Evolutionary conservation across 2,888 invertebrate species (phyloP).

Genomic region (Sycophila texana): DNA sequence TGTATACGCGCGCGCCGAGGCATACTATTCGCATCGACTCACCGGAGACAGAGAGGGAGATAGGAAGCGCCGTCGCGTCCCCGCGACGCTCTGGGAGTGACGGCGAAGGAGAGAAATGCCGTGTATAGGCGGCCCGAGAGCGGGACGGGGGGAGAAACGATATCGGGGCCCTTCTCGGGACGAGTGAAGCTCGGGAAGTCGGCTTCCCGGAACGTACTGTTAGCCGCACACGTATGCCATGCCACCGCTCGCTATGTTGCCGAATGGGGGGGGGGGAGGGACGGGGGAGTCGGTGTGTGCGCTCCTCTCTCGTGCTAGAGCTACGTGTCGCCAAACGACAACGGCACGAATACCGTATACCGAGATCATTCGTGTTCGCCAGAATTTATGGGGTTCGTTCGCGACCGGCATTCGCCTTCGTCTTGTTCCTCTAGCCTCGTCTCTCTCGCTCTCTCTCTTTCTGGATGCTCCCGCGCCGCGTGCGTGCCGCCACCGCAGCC

Average conservation of each 20-base stretch:
- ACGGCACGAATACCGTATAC: constrained; percentile 63
- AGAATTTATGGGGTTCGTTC: constrained; percentile 70
- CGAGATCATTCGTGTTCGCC: constrained; percentile 68
- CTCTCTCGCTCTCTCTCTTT: constrained; percentile 52
- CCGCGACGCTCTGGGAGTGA: constrained; percentile 25
- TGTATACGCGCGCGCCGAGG: constrained; percentile 49
- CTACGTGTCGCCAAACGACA: constrained; percentile 63
- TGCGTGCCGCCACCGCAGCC: constrained; percentile 14
- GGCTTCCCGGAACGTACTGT: constrained; percentile 63
- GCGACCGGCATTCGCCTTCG: constrained; percentile 63
- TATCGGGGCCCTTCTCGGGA: constrained; percentile 45
- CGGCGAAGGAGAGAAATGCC: constrained; percentile 13
- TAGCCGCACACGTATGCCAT: constrained; percentile 57
- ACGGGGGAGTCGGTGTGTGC: not conserved
- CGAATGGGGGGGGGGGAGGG: not conserved
- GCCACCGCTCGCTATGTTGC: constrained; percentile 40
- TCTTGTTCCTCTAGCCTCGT: constrained; percentile 46
- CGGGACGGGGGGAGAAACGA: constrained; percentile 40
- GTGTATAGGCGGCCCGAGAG: constrained; percentile 24
- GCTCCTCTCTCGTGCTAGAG: constrained; percentile 49
- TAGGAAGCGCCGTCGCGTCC: constrained; percentile 3
- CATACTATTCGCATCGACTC: not conserved
- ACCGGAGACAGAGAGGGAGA: constrained; percentile 38
- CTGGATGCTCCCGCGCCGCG: constrained; percentile 8
- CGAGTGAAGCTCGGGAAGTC: constrained; percentile 55